Conservation (phyloP, 2,888 invertebrate genomes). For the Synanthedon vespiformis region DNA sequence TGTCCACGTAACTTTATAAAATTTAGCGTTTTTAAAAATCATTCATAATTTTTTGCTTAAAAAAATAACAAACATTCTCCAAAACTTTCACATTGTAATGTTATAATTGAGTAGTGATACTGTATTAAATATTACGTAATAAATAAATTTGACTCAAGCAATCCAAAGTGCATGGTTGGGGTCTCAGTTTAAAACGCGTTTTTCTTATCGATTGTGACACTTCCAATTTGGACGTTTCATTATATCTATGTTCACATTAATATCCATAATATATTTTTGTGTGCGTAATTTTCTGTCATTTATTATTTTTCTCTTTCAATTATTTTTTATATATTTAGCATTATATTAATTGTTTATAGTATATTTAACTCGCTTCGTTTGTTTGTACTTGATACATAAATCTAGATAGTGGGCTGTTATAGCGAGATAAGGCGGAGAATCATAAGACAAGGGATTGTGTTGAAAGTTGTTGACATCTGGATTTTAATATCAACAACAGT, state of each 20-base stretch:
- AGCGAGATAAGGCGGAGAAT: background rate
- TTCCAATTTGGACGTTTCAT: background rate
- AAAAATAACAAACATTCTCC: no score
- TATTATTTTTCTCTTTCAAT: conserved; percentile 21
- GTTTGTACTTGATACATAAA: conserved; percentile 5
- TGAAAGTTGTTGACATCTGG: no score
- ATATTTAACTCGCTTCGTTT: conserved; percentile 11
- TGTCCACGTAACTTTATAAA: no score
- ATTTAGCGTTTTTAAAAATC: no score
- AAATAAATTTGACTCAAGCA: no score
- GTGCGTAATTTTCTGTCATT: conserved; percentile 33
- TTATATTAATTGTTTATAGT: conserved; percentile 8
- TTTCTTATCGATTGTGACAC: background rate
- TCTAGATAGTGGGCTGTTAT: background rate
- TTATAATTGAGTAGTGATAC: no score
- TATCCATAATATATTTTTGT: conserved; percentile 23
- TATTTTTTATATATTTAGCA: conserved; percentile 12
- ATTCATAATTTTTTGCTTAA: no score
- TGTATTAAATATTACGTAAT: no score
- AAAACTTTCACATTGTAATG: no score
- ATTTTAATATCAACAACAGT: no score
- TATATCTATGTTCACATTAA: background rate
- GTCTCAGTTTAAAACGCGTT: conserved; percentile 1
- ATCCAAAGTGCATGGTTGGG: no score
- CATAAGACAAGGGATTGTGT: no score